Conservation (phyloP, 2,113 vertebrate species). For the Micronycteris hirsuta region DNA sequence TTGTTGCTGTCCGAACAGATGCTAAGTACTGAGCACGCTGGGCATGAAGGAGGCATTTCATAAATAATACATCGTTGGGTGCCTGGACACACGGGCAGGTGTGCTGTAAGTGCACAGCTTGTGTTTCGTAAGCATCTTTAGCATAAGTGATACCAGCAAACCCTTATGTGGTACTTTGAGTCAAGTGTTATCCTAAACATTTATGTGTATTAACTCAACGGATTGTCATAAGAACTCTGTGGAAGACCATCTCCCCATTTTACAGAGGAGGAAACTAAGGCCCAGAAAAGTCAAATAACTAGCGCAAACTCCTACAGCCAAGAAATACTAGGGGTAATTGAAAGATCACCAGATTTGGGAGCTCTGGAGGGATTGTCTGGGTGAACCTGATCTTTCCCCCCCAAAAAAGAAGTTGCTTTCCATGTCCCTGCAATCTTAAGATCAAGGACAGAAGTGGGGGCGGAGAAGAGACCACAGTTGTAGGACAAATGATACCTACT, state of each 20-base stretch:
- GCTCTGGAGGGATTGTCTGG: background rate
- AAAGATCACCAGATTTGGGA: background rate
- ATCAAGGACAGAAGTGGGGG: background rate
- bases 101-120: fast-evolving
- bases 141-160: too few species aligned
- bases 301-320: background rate
- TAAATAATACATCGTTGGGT: background rate
- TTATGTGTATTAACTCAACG: background rate
- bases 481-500: background rate
- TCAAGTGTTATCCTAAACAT: background rate
- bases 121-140: background rate
- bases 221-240: background rate
- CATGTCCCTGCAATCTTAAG: background rate
- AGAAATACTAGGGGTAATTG: background rate
- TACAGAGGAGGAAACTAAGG: background rate
- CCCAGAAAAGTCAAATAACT: background rate
- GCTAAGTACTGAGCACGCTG: background rate
- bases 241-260: background rate
- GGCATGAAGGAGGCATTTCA: background rate
- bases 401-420: background rate
- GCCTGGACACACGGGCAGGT: background rate
- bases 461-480: background rate
- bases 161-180: background rate
- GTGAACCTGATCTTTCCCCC: background rate
- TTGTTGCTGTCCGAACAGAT: constrained; percentile 22